Base-by-base conservation (phyloP, 2,797 vertebrate species). In the Setipinna tenuifilis region DNA sequence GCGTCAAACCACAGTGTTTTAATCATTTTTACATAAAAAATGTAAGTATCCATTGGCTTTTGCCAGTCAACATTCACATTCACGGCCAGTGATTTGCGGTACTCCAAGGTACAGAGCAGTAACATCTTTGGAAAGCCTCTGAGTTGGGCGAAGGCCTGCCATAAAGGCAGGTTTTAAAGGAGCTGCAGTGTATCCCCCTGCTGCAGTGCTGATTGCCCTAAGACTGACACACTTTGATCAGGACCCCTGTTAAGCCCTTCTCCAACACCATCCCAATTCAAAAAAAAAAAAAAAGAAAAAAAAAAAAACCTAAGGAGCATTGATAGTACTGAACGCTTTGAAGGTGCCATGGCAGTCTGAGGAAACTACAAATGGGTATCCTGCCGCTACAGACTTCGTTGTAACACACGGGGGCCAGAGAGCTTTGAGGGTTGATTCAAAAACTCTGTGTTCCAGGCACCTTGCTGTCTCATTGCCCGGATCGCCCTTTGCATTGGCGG, bases 211-310 rank as follows among this genome's bases (percentile, higher is more conserved):
- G 83, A 80, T 44, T 23, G 61, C 57, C 68, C 16, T 35, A 35
- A 75, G 28, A 75, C 68, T 31, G 54, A 11, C 41, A 50, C 44
- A 31, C 6, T 35, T 59, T 59, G 75, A 86, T 21, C 23, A 19
- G 50, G 28, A 35, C 57, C 59, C 58, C 68, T 85, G 88, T 85
- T 85, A 21, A 87, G 87, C 35, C 81, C 65, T 81, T 83, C 17
- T 41, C 46, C 85, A 89, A 86, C 48, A 83, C 4, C 5, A 83
- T 83, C 84, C 78, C 11, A 86, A 86, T 90, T 84, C 89, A 50
- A 82, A 54, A 83, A 54, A 54, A 54, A 14, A 54, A 54, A 54
- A 14, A 54, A 54, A 54, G 2, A 54, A 14, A 9, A 54, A 54
- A 48, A 48, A 48, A 10, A 10, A 48, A 83, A 23, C 25, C 16